These are phyloP conservation scores for Drosophila yakuba DNA, from an alignment of 1,140 invertebrate species.

Conservation along the genomic window DNA sequence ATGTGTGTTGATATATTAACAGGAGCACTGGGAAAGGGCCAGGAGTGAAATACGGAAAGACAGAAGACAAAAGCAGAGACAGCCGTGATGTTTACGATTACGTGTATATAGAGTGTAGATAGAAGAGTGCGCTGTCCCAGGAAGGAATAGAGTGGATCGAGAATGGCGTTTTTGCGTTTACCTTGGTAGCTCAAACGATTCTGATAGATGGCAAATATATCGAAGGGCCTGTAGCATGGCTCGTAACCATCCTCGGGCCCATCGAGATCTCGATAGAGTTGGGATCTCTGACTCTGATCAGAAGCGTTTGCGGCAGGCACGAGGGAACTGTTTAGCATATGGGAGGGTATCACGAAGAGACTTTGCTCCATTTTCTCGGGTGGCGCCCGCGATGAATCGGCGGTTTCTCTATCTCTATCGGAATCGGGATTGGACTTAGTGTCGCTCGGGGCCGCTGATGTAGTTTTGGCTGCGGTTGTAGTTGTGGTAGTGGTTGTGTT, in stretches of 20 bases:
- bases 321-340: constrained; percentile 61
- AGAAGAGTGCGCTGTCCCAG: constrained; percentile 35
- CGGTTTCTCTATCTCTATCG: constrained; percentile 22
- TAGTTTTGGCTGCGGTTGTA: constrained; percentile 41
- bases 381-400: constrained; percentile 42
- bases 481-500: constrained; percentile 3
- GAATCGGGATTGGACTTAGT: constrained; percentile 29
- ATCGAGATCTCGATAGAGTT: constrained; percentile 34
- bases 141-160: constrained; percentile 43
- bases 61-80: constrained; percentile 34
- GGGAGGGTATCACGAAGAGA: constrained; percentile 71
- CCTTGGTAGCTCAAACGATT: constrained; percentile 83
- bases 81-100: constrained; percentile 13
- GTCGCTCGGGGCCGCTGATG: constrained; percentile 37
- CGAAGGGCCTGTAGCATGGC: constrained; percentile 81
- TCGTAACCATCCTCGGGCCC: constrained; percentile 65
- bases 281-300: constrained; percentile 25
- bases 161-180: constrained; percentile 66
- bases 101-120: constrained; percentile 26
- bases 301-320: constrained; percentile 42
- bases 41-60: constrained; percentile 29
- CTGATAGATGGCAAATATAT: constrained; percentile 83
- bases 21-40: constrained; percentile 16
- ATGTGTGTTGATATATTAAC: constrained; percentile 28
- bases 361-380: constrained; percentile 68